These are phyloP conservation scores for Empis stercorea DNA, from an alignment of 2,888 invertebrate species.

Conservation along the genomic window DNA sequence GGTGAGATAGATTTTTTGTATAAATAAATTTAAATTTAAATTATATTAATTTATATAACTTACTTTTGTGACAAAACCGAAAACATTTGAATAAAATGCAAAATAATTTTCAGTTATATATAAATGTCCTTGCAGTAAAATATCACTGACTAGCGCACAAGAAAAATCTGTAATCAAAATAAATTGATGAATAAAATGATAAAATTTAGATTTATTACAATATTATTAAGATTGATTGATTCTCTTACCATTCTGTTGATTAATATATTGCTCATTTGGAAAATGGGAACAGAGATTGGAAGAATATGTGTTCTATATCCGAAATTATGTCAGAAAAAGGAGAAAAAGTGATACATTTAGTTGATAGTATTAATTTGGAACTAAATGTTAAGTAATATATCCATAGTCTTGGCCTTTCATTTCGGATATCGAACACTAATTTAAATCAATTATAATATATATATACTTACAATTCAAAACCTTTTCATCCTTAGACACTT, in stretches of 20 bases:
- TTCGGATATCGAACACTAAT: no score
- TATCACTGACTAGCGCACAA: slow-evolving; percentile 84
- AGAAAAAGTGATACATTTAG: no score
- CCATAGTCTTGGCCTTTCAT: no score
- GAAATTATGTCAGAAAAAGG: no score
- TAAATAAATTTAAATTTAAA: slow-evolving; percentile 23
- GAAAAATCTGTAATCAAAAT: slow-evolving; percentile 61
- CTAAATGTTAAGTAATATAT: no score
- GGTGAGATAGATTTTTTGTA: neutral
- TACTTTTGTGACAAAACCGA: slow-evolving; percentile 88
- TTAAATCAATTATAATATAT: slow-evolving; percentile 23
- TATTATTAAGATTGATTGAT: no score
- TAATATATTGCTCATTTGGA: no score
- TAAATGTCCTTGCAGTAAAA: slow-evolving; percentile 82
- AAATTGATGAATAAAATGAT: slow-evolving; percentile 1
- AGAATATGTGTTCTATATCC: no score
- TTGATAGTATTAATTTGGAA: no score
- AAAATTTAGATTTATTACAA: no score
- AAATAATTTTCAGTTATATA: slow-evolving; percentile 92
- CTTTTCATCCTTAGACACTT: slow-evolving; percentile 70
- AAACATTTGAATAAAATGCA: slow-evolving; percentile 92
- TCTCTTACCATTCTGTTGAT: no score
- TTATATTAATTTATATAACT: slow-evolving; percentile 20
- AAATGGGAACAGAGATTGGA: no score
- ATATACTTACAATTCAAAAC: slow-evolving; percentile 66